Evolutionary conservation across 2,888 invertebrate genomes (phyloP).

Genomic region (Drosophila greeni): DNA sequence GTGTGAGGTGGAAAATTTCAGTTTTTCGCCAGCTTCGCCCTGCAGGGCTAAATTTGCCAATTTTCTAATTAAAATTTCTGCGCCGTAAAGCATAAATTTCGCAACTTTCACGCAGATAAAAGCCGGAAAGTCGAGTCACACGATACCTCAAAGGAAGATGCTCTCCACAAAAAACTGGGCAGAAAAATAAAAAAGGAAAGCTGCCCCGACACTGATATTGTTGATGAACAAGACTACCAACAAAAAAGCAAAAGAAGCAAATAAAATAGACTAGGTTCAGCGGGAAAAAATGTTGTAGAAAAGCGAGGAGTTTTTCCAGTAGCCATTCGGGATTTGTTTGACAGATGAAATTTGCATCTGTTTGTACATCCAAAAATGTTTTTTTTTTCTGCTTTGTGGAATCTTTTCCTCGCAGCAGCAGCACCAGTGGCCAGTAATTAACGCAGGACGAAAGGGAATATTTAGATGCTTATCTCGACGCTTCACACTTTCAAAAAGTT

Average conservation of each 20-base stretch:
- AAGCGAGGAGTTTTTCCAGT: conserved; percentile 14
- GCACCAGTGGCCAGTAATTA: conserved; percentile 27
- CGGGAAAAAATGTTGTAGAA: conserved; percentile 14
- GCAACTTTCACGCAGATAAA: conserved; percentile 61
- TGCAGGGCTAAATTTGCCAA: conserved; percentile 64
- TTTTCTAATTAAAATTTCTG: conserved; percentile 74
- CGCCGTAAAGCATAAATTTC: conserved; percentile 72
- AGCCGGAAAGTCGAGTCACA: conserved; percentile 41
- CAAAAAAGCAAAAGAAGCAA: not conserved
- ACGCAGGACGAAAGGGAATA: conserved; percentile 11
- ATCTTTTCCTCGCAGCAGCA: not conserved
- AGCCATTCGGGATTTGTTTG: conserved; percentile 23
- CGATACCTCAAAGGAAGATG: conserved; percentile 37
- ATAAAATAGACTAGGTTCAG: conserved; percentile 21
- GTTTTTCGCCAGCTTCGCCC: conserved; percentile 26
- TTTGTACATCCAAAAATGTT: conserved; percentile 5
- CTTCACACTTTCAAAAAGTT: conserved; percentile 34
- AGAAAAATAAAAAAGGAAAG: conserved; percentile 5
- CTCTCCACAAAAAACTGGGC: not conserved
- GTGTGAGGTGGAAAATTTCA: conserved; percentile 51
- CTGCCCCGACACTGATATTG: conserved; percentile 23
- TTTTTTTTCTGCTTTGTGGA: not conserved
- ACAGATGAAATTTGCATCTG: conserved; percentile 29
- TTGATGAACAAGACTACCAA: conserved; percentile 10
- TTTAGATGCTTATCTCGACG: conserved; percentile 26